These are phyloP conservation scores for Merluccius polli DNA, from an alignment of 2,797 vertebrate genomes.

Conservation along the genomic window DNA sequence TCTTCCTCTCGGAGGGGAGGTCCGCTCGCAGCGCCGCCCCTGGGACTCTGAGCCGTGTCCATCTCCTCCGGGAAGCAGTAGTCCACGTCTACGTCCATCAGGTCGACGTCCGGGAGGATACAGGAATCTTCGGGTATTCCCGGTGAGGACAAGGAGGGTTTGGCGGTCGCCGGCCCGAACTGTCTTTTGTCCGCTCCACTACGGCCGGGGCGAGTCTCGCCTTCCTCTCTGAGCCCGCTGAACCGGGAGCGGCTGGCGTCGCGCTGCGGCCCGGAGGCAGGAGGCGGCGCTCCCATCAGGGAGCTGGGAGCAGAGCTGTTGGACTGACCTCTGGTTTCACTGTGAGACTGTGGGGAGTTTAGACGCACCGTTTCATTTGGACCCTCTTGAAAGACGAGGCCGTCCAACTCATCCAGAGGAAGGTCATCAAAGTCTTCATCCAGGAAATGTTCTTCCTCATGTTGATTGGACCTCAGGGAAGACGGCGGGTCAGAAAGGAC, in stretches of 20 bases:
- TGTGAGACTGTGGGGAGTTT: not conserved
- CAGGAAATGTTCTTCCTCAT: conserved; percentile 48
- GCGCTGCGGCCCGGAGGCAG: conserved; percentile 3
- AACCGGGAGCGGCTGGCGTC: conserved; percentile 22
- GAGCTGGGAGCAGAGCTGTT: conserved; percentile 7
- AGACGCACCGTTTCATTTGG: conserved; percentile 9
- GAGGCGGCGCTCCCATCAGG: not conserved
- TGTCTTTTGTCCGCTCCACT: not conserved
- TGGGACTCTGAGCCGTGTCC: not conserved
- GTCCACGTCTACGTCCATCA: conserved; percentile 61
- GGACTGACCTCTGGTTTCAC: conserved; percentile 16
- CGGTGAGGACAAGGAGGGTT: conserved; percentile 9
- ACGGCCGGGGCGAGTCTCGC: conserved; percentile 22
- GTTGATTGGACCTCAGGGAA: conserved; percentile 17
- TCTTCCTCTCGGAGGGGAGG: too few species aligned
- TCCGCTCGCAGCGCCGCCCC: not conserved
- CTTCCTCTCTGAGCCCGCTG: conserved; percentile 7
- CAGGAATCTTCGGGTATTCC: not conserved
- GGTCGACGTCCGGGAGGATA: conserved; percentile 20
- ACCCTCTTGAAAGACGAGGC: conserved; percentile 73
- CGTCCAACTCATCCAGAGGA: conserved; percentile 80
- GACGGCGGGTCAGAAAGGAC: conserved; percentile 3
- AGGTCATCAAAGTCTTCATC: conserved; percentile 81
- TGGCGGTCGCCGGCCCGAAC: not conserved
- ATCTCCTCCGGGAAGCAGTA: conserved; percentile 33